These are phyloP conservation scores for Poecile atricapillus DNA, from an alignment of 2,113 vertebrate genomes.

Conservation along the genomic window DNA sequence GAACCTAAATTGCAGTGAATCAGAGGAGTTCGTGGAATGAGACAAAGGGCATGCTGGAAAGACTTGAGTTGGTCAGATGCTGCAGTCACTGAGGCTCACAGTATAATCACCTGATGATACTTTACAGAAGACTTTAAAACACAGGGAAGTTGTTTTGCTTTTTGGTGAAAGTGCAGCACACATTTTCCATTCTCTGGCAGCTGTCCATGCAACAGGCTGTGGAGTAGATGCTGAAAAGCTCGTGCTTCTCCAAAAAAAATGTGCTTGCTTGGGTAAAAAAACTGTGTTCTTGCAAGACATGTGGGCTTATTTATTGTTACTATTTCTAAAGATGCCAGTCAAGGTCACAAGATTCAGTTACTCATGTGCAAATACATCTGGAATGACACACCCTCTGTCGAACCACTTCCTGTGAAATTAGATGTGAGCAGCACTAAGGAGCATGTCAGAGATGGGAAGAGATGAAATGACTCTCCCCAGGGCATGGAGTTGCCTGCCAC, in stretches of 20 bases:
- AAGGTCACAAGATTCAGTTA: neutral
- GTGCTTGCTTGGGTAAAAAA: neutral
- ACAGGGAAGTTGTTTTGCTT: neutral
- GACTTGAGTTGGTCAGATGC: rapidly evolving
- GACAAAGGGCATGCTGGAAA: neutral
- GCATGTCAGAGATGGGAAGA: neutral
- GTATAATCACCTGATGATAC: neutral
- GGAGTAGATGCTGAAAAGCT: neutral
- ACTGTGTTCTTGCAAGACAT: neutral
- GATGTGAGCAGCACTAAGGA: neutral
- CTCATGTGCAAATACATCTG: neutral
- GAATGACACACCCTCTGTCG: neutral
- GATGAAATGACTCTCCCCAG: neutral
- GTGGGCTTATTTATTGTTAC: neutral
- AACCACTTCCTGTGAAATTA: neutral
- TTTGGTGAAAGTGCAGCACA: neutral
- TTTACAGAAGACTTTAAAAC: neutral
- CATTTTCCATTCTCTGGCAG: neutral
- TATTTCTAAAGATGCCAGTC: neutral
- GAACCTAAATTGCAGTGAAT: neutral
- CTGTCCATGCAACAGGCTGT: neutral
- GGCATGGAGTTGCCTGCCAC: neutral
- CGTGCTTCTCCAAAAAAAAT: neutral
- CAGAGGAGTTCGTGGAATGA: neutral
- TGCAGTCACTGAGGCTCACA: neutral